A percentile compares a stretch with the other conserved stretches of the same genome.
Evolutionary conservation across 1,140 invertebrate genomes (phyloP).

Genomic region (Tetramorium parvispinum): DNA sequence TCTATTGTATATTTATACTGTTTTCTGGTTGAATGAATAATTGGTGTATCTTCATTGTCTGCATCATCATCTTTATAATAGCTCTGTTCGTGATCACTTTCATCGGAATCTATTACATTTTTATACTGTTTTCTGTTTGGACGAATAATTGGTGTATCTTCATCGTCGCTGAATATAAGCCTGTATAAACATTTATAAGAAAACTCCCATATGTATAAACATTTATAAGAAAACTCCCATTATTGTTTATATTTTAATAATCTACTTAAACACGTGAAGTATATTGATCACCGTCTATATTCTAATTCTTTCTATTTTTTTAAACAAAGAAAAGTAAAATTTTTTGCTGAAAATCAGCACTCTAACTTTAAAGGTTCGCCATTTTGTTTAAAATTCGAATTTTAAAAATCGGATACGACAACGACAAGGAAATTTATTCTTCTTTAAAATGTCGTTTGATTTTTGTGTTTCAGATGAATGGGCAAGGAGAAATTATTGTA

Average conservation of each 20-base stretch:
- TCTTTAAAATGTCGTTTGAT: not conserved
- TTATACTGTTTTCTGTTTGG: not conserved
- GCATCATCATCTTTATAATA: not conserved
- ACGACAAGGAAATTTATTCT: not conserved
- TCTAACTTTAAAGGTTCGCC: too few species aligned
- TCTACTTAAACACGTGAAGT: not conserved
- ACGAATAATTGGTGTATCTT: not conserved
- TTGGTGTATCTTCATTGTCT: slow-evolving; percentile 16
- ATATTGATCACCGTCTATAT: not conserved
- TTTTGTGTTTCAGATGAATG: not conserved
- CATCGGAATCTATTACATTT: not conserved
- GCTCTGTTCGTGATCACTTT: not conserved
- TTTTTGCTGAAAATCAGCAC: too few species aligned
- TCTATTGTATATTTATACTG: not conserved
- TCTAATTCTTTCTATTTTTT: too few species aligned
- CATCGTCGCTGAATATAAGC: not conserved
- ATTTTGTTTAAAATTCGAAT: not conserved
- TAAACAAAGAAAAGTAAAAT: too few species aligned
- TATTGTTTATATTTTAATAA: not conserved
- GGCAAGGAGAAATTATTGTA: not conserved
- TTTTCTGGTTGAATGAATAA: not conserved
- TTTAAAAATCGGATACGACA: too few species aligned
- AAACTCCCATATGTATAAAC: not conserved
- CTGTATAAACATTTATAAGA: not conserved
- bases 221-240: not conserved